phyloP scores from a whole-genome alignment of 2,113 vertebrate species.

The Poecile atricapillus region DNA sequence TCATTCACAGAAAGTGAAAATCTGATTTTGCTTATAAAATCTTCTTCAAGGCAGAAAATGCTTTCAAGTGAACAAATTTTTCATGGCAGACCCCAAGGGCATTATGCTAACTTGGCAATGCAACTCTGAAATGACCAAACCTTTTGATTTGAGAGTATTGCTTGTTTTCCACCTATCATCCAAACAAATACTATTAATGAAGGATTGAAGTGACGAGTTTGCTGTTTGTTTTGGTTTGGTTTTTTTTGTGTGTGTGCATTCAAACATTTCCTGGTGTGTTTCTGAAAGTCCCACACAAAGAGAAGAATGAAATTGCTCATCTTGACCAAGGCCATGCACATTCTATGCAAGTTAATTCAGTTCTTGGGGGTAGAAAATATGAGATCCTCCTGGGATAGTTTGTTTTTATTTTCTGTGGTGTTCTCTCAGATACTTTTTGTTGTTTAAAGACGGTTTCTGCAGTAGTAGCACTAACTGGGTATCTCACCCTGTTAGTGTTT shows the following conservation, averaged over 20 bases:
- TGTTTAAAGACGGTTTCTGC: background rate
- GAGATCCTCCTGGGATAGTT: background rate
- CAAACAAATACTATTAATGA: background rate
- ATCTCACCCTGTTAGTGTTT: background rate
- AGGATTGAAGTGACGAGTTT: background rate
- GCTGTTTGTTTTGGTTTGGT: no score
- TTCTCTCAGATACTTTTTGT: background rate
- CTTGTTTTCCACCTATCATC: background rate
- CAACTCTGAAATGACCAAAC: background rate
- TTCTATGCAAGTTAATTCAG: background rate
- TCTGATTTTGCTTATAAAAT: background rate
- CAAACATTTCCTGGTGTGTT: background rate
- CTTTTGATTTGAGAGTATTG: background rate
- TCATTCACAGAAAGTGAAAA: background rate
- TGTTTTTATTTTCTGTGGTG: accelerated
- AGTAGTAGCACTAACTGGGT: background rate
- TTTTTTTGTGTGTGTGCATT: background rate
- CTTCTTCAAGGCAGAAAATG: background rate
- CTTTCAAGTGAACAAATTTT: background rate
- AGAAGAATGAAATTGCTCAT: background rate
- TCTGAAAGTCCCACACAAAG: background rate
- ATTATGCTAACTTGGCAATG: background rate
- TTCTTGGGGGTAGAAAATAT: background rate
- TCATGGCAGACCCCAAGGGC: background rate
- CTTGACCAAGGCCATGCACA: background rate